Evolutionary conservation across 2,113 vertebrate species (phyloP), one percentile per base, ranked within the genome.

Genomic region (Gasterosteus nipponicus): DNA sequence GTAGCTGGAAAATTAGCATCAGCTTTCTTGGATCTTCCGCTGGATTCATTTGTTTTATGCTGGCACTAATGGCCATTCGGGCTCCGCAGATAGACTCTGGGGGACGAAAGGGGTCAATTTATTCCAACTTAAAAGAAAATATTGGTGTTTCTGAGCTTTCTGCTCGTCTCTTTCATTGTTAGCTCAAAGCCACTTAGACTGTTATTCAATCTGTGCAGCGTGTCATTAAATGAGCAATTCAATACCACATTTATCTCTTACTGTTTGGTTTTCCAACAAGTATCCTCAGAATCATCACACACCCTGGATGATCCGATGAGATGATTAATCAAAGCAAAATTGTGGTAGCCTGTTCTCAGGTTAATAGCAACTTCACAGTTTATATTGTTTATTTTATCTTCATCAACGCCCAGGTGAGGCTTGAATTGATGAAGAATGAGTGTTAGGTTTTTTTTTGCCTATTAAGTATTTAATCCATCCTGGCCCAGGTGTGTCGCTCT

Each of bases 401-500:
- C 54, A 16, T 80, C 35, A n/a, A 56, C 9, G 33, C 49, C 35
- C 3, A 39, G 22, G n/a, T 73, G 58, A 75, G 33, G 66, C 42
- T 59, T 53, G 18, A 26, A 67, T 58, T 53, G 42, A 42, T 16
- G 2, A 3, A 7, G 31, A 9, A n/a, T n/a, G 47, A 46, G 22
- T 26, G 22, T 26, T 26, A 26, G 22, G 22, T 76, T 64, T 46
- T 62, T 68, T 56, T 35, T 67, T 8, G 81, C 33, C 75, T 83
- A 93, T 91, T 89, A 88, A 87, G 73, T 80, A 89, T 86, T 86
- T 83, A 84, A 87, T 88, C 74, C 77, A 69, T 38, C 62, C 65
- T 31, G 38, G 75, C 47, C 78, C 90, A 93, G 90, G 89, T 93
- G 90, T 77, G 57, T 63, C 39, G 76, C 76, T 67, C 47, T 73